A percentile compares a stretch with the other conserved stretches of the same genome.
Conservation (phyloP, 2,113 vertebrate genomes). For the Recurvirostra avosetta region DNA sequence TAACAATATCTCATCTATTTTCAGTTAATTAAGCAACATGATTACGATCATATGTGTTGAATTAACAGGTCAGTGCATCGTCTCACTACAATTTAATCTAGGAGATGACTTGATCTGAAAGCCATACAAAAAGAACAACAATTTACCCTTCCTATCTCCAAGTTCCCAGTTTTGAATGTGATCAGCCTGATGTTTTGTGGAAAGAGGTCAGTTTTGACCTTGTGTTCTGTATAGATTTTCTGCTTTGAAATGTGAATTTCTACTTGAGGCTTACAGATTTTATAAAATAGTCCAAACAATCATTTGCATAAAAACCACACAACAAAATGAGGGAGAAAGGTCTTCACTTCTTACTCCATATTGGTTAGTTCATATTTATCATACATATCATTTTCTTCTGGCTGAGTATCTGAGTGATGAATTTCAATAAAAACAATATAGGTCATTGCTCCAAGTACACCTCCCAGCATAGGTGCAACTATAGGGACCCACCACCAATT, state of each 20-base stretch:
- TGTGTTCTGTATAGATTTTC: neutral
- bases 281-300: neutral
- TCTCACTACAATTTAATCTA: neutral
- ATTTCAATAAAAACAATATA: constrained; percentile 88
- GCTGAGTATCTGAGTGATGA: constrained; percentile 77
- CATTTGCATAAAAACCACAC: neutral
- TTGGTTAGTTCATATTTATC: constrained; percentile 86
- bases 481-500: constrained; percentile 97
- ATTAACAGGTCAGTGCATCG: neutral
- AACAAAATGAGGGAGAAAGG: neutral
- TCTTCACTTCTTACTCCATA: neutral
- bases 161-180: neutral
- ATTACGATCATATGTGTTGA: neutral
- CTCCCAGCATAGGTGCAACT: constrained; percentile 87
- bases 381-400: constrained; percentile 68
- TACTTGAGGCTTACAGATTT: neutral
- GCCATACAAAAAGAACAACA: neutral
- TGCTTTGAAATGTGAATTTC: neutral
- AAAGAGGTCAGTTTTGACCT: neutral
- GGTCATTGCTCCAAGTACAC: constrained; percentile 78
- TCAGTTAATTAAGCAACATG: neutral
- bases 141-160: neutral
- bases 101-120: neutral
- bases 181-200: neutral
- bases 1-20: constrained; percentile 18